These are phyloP conservation scores for Hippasteria phrygiana DNA, from an alignment of 53 echinoderm and acorn worm species.

Conservation along the genomic window DNA sequence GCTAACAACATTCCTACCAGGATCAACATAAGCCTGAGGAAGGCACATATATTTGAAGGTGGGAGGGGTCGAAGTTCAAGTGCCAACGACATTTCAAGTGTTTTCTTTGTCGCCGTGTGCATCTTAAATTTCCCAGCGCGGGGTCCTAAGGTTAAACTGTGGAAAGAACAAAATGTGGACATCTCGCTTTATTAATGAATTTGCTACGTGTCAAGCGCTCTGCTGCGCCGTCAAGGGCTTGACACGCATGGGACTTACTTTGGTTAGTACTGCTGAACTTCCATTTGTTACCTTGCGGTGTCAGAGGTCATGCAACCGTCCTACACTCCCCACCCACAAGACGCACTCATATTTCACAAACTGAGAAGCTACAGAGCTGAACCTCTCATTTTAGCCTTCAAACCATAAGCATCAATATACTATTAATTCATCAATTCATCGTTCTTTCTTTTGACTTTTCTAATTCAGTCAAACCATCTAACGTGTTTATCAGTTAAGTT, in stretches of 20 bases:
- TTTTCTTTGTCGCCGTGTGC: constrained; percentile 41
- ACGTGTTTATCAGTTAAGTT: no score
- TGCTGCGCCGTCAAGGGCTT: background rate
- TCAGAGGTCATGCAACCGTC: background rate
- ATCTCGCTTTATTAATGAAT: constrained; percentile 48
- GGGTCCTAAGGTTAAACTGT: constrained; percentile 23
- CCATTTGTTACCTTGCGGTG: background rate
- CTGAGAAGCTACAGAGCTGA: no score
- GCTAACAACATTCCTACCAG: constrained; percentile 8
- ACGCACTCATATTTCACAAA: no score
- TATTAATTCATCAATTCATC: no score
- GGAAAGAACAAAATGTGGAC: constrained; percentile 10
- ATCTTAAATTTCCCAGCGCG: constrained; percentile 31
- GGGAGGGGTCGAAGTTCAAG: constrained; percentile 22
- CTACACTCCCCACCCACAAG: no score
- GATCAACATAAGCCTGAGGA: constrained; percentile 22
- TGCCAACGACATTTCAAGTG: constrained; percentile 51
- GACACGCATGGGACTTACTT: background rate
- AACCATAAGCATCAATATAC: no score
- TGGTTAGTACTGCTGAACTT: background rate
- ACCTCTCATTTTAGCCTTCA: no score
- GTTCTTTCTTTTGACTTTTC: no score
- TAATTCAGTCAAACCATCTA: no score
- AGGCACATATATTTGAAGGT: background rate
- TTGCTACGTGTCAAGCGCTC: constrained; percentile 31